Conservation (phyloP, 2,113 vertebrate species). For the Marmota monax region DNA sequence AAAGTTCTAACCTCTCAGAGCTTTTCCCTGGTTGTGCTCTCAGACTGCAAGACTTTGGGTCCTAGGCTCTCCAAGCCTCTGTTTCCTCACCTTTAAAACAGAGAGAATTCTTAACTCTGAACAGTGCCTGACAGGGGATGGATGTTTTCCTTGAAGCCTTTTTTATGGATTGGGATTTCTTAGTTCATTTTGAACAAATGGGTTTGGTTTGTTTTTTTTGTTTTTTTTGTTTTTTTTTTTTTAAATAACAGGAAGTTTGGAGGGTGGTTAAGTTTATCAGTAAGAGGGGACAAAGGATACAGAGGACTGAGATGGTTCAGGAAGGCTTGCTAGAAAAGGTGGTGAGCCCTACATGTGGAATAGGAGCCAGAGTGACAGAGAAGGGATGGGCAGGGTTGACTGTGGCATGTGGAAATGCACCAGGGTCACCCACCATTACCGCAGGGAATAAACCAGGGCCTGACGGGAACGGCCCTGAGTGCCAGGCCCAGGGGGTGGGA, state of each 20-base stretch:
- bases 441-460: background rate
- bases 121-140: background rate
- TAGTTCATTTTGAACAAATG: background rate
- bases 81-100: background rate
- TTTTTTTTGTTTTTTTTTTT: background rate
- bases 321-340: background rate
- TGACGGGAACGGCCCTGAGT: background rate
- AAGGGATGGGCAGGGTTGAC: too few species aligned
- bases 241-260: background rate
- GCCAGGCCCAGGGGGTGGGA: background rate
- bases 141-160: fast-evolving
- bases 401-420: background rate
- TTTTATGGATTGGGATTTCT: background rate
- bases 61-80: background rate
- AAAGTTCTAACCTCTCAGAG: background rate
- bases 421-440: fast-evolving
- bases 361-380: background rate
- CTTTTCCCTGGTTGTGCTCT: background rate
- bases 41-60: background rate
- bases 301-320: background rate
- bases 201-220: background rate
- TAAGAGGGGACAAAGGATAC: background rate
- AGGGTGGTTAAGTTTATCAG: background rate
- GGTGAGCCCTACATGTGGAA: background rate
- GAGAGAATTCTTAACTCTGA: background rate